These are phyloP conservation scores for Athalia rosae DNA, from an alignment of 2,888 invertebrate genomes.

Conservation along the genomic window DNA sequence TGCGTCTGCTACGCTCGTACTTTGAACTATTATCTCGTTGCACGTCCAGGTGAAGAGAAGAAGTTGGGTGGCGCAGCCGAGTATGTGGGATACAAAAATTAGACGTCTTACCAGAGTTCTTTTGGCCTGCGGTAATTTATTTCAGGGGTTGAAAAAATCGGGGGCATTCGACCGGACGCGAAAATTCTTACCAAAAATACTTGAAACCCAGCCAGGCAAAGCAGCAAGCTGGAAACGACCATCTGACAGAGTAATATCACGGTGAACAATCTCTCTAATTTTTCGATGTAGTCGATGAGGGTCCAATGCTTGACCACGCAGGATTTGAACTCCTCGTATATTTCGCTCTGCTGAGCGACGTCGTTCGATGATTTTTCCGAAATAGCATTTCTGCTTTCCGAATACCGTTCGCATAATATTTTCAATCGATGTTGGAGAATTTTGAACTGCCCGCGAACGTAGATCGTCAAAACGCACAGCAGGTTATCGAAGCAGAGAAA, in stretches of 20 bases:
- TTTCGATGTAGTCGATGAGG: slow-evolving; percentile 52
- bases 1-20: slow-evolving; percentile 54
- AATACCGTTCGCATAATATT: slow-evolving; percentile 39
- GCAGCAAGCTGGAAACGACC: slow-evolving; percentile 55
- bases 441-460: slow-evolving; percentile 56
- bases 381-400: background rate
- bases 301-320: slow-evolving; percentile 53
- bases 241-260: slow-evolving; percentile 55
- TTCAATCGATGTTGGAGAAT: slow-evolving; percentile 55
- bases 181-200: slow-evolving; percentile 51
- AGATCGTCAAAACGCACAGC: slow-evolving; percentile 52
- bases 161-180: background rate
- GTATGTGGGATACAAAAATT: slow-evolving; percentile 54
- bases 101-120: slow-evolving; percentile 49
- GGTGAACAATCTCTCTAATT: slow-evolving; percentile 53
- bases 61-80: slow-evolving; percentile 54
- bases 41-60: slow-evolving; percentile 59
- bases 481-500: slow-evolving; percentile 60
- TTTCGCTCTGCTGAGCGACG: slow-evolving; percentile 3
- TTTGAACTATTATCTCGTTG: slow-evolving; percentile 58
- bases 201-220: slow-evolving; percentile 57
- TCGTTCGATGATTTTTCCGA: background rate
- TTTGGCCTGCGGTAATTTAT: slow-evolving; percentile 48
- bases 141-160: background rate
- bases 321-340: slow-evolving; percentile 46